phyloP scores from a whole-genome alignment of 1,140 invertebrate species.

The Cyphomyrmex costatus region DNA sequence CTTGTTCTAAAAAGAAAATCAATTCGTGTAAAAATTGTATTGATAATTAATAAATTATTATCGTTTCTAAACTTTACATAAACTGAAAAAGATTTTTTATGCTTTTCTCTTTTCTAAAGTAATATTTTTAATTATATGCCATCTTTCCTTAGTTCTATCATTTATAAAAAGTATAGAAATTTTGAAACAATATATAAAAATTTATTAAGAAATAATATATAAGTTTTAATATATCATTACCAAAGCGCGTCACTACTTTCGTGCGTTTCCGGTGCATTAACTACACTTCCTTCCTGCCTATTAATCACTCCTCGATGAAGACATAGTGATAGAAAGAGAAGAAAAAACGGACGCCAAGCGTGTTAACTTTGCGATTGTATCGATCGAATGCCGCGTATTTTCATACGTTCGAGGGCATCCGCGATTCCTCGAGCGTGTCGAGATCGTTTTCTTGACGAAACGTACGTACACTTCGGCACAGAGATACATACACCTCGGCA shows the following conservation, averaged over 20 bases:
- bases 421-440: slow-evolving; percentile 70
- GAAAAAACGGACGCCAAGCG: slow-evolving; percentile 30
- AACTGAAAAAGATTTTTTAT: not conserved
- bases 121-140: not conserved
- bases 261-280: slow-evolving; percentile 44
- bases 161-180: not conserved
- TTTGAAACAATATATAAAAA: not conserved
- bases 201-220: slow-evolving; percentile 16
- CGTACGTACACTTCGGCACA: slow-evolving; percentile 43
- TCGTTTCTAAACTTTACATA: not conserved
- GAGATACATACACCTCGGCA: too few relatives aligned
- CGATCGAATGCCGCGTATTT: slow-evolving; percentile 51
- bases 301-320: slow-evolving; percentile 46
- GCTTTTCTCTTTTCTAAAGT: not conserved
- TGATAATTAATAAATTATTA: not conserved
- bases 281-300: slow-evolving; percentile 32
- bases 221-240: not conserved
- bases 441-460: slow-evolving; percentile 69
- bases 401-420: slow-evolving; percentile 53
- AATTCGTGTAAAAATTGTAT: not conserved
- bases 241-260: slow-evolving; percentile 18
- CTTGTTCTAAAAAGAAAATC: not conserved
- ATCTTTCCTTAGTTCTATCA: not conserved
- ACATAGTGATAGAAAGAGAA: not conserved
- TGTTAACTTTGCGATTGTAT: slow-evolving; percentile 53